A percentile compares a stretch with the other conserved stretches of the same genome.
Evolutionary conservation across 2,888 invertebrate species (phyloP).

Genomic region (Choristoneura rosaceana): DNA sequence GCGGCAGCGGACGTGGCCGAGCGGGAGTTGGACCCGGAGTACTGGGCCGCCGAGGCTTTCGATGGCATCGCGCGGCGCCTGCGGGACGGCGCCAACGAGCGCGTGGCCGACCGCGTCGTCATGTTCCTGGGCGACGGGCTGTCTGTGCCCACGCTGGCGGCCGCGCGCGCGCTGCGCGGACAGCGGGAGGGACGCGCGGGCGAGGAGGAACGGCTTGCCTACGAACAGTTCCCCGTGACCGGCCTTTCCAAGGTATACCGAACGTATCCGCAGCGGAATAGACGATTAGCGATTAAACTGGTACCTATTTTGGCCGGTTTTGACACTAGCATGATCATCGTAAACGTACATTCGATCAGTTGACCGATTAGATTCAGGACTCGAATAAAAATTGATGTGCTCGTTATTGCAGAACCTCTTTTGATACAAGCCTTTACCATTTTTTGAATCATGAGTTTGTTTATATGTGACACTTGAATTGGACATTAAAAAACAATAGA

Average conservation of each 20-base stretch:
- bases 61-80: constrained; percentile 68
- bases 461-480: too few species aligned
- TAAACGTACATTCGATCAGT: too few species aligned
- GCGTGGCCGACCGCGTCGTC: constrained; percentile 55
- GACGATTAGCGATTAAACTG: not conserved
- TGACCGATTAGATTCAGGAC: too few species aligned
- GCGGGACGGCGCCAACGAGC: constrained; percentile 79
- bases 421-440: too few species aligned
- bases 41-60: constrained; percentile 79
- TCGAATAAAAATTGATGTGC: too few species aligned
- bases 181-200: constrained; percentile 83
- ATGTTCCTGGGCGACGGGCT: constrained; percentile 22
- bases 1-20: not conserved
- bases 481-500: too few species aligned
- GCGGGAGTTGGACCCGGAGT: constrained; percentile 56
- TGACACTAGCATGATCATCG: too few species aligned
- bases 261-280: too few species aligned
- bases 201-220: constrained; percentile 86
- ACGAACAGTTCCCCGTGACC: constrained; percentile 87
- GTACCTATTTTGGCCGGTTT: too few species aligned
- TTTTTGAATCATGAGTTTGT: too few species aligned
- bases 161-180: constrained; percentile 81
- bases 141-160: constrained; percentile 16
- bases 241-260: constrained; percentile 87
- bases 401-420: too few species aligned